These are phyloP conservation scores for Calameuta pallipes DNA, from an alignment of 2,888 invertebrate genomes.

Conservation along the genomic window DNA sequence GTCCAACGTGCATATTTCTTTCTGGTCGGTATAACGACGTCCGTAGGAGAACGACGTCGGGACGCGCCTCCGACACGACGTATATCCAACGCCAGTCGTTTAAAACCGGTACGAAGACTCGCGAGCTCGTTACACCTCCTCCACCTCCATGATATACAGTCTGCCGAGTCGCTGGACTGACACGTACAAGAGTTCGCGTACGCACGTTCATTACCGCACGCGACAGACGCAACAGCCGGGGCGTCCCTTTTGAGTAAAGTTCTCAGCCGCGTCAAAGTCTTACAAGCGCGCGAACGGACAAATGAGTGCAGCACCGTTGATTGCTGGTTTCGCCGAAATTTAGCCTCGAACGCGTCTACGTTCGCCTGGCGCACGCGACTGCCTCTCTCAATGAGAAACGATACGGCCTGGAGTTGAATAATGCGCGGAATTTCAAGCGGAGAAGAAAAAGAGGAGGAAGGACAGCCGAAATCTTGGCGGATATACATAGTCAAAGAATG, in stretches of 20 bases:
- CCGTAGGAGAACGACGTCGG: not conserved
- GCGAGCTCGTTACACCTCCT: slow-evolving; percentile 43
- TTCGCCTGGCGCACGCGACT: slow-evolving; percentile 24
- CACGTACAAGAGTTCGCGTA: slow-evolving; percentile 27
- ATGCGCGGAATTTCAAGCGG: slow-evolving; percentile 48
- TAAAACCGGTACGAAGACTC: slow-evolving; percentile 22
- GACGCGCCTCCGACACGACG: not conserved
- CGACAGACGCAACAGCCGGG: not conserved
- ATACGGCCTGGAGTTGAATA: slow-evolving; percentile 42
- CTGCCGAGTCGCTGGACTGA: slow-evolving; percentile 25
- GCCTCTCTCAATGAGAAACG: slow-evolving; percentile 45
- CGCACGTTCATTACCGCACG: slow-evolving; percentile 28
- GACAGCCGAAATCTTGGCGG: slow-evolving; percentile 8
- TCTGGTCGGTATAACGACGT: not conserved
- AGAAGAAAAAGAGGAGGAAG: slow-evolving; percentile 36
- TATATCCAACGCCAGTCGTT: not conserved
- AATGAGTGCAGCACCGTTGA: slow-evolving; percentile 34
- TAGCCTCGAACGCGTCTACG: slow-evolving; percentile 40
- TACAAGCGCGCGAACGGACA: slow-evolving; percentile 21
- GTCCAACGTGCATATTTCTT: not conserved
- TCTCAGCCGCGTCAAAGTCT: slow-evolving; percentile 24
- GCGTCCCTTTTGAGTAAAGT: not conserved
- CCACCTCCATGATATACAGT: slow-evolving; percentile 32
- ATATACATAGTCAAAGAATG: not conserved
- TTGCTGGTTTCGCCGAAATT: slow-evolving; percentile 30